Conservation (phyloP, 2,888 invertebrate species). For the Cyclophora punctaria region DNA sequence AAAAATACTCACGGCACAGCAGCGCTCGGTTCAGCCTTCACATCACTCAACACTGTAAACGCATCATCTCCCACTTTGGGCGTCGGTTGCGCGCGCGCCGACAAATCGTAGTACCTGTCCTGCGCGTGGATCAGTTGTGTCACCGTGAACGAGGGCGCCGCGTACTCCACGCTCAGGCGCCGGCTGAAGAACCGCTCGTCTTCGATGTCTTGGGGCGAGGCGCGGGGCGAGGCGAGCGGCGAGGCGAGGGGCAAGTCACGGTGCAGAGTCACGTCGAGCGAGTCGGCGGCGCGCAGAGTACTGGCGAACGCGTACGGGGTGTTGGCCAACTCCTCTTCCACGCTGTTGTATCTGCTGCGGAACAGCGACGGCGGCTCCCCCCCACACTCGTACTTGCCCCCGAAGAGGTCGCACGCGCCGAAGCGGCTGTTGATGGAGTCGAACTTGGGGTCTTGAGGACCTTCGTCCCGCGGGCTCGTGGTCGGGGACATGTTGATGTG, state of each 20-base stretch:
- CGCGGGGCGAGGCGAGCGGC: conserved; percentile 24
- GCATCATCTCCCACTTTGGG: conserved; percentile 20
- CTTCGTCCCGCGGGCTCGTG: conserved; percentile 30
- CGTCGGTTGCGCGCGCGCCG: conserved; percentile 24
- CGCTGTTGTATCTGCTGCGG: conserved; percentile 66
- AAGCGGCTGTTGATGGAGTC: conserved; percentile 65
- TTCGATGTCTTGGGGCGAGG: conserved; percentile 45
- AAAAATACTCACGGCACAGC: conserved; percentile 37
- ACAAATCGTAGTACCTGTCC: conserved; percentile 62
- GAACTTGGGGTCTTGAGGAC: conserved; percentile 50
- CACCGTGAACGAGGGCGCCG: conserved; percentile 59
- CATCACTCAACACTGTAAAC: conserved; percentile 42
- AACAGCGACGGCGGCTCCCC: conserved; percentile 53
- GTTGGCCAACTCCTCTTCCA: conserved; percentile 67
- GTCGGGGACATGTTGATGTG: conserved; percentile 66
- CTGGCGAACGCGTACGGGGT: conserved; percentile 70
- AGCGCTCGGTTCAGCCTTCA: conserved; percentile 27
- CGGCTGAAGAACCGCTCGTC: conserved; percentile 56
- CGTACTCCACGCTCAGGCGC: conserved; percentile 33
- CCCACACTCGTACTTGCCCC: conserved; percentile 46
- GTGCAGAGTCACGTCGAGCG: conserved; percentile 54
- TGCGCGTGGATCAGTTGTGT: conserved; percentile 66
- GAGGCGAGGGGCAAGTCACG: conserved; percentile 23
- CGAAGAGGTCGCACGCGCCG: conserved; percentile 62
- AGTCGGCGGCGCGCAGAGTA: conserved; percentile 34